Percentiles rank a stretch among this genome's conserved stretches.
phyloP scores from a whole-genome alignment of 2,113 vertebrate genomes.

The Platysteira castanea region DNA sequence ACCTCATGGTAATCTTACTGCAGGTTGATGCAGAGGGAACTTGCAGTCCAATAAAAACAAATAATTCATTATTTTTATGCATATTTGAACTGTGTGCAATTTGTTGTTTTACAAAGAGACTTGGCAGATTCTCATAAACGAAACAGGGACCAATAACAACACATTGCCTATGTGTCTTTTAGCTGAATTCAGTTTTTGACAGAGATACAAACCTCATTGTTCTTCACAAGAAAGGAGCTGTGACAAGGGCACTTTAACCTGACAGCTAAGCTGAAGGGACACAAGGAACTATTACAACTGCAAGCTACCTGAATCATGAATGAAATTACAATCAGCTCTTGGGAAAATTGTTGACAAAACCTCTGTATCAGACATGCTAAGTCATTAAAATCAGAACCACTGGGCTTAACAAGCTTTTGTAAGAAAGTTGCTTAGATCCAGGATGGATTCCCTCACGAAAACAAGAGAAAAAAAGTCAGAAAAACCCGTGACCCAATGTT shows the following conservation, averaged over 20 bases:
- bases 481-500: neutral
- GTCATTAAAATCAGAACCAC: neutral
- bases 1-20: neutral
- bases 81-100: neutral
- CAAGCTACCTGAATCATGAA: neutral
- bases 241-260: neutral
- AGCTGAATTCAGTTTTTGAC: neutral
- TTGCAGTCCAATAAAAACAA: constrained; percentile 25
- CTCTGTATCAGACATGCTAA: neutral
- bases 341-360: neutral
- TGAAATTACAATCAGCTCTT: neutral
- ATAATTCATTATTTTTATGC: neutral
- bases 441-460: neutral
- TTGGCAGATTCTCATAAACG: neutral
- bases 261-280: neutral
- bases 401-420: neutral
- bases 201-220: neutral
- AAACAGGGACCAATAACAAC: neutral
- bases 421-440: neutral
- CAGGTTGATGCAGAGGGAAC: neutral
- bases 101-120: neutral
- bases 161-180: neutral
- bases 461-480: neutral
- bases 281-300: neutral
- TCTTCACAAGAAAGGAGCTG: neutral